phyloP scores from a whole-genome alignment of 2,113 vertebrate genomes.

The Rhea americana region DNA sequence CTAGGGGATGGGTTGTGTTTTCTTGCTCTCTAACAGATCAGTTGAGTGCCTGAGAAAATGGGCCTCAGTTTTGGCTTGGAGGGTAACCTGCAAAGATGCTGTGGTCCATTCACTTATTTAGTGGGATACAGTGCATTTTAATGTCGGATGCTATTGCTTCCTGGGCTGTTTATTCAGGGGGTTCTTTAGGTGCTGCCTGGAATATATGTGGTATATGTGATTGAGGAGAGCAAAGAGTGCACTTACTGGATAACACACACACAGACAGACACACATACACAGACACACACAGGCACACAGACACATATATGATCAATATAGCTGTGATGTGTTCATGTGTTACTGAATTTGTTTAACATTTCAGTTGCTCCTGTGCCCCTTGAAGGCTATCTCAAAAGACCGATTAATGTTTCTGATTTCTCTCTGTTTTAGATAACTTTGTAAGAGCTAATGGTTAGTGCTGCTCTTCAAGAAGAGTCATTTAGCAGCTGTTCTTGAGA shows the following conservation, averaged over 20 bases:
- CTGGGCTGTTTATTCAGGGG: neutral
- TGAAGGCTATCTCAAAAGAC: neutral
- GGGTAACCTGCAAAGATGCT: neutral
- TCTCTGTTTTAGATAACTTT: neutral
- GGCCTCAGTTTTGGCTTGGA: neutral
- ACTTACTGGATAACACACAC: neutral
- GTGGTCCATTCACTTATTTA: neutral
- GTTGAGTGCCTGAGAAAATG: neutral
- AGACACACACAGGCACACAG: no score
- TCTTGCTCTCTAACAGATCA: neutral
- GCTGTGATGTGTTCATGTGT: neutral
- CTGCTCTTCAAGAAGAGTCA: neutral
- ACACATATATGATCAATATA: neutral
- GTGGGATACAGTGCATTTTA: neutral
- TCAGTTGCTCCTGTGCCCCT: neutral
- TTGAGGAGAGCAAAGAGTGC: neutral
- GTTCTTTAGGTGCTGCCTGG: neutral
- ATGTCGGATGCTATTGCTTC: neutral
- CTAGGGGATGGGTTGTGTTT: neutral
- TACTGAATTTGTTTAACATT: neutral
- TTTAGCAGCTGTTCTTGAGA: neutral
- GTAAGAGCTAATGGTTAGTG: neutral
- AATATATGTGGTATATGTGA: neutral
- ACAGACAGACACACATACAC: neutral
- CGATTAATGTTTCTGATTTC: neutral